Evolutionary conservation across 1,140 invertebrate species (phyloP).

Genomic region (Littorina saxatilis): DNA sequence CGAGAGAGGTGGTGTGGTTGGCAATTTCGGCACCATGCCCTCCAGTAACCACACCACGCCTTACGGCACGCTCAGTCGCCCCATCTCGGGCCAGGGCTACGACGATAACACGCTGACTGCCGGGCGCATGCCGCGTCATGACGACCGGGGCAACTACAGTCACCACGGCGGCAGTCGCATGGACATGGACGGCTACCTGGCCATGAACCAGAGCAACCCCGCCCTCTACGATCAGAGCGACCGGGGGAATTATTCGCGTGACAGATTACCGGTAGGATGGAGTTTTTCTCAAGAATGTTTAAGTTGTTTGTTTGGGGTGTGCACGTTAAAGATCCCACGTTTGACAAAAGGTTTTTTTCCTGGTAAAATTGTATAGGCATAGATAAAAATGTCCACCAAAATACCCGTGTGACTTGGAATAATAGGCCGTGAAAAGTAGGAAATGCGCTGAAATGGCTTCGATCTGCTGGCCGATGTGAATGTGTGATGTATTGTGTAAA

Average conservation of each 20-base stretch:
- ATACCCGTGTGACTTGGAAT: no score
- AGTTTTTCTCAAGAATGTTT: no score
- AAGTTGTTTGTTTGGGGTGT: no score
- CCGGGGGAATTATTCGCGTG: constrained; percentile 33
- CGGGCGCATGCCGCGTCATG: constrained; percentile 42
- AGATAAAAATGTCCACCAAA: no score
- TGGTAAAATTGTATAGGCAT: no score
- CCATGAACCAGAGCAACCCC: constrained; percentile 56
- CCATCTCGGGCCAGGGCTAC: constrained; percentile 68
- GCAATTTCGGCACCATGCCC: constrained; percentile 18
- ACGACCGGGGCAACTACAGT: constrained; percentile 27
- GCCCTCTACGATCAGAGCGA: constrained; percentile 20
- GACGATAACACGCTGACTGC: constrained; percentile 70
- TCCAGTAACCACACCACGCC: constrained; percentile 56
- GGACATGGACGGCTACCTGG: constrained; percentile 40
- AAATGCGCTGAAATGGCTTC: no score
- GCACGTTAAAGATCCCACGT: no score
- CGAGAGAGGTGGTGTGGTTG: not conserved
- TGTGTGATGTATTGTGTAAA: no score
- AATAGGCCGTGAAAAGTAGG: no score
- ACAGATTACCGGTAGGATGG: constrained; percentile 35
- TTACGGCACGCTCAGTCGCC: constrained; percentile 67
- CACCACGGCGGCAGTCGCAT: constrained; percentile 48
- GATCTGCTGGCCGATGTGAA: no score
- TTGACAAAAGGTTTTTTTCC: no score